phyloP scores from a whole-genome alignment of 2,888 invertebrate genomes.

The Ethmia dodecea region DNA sequence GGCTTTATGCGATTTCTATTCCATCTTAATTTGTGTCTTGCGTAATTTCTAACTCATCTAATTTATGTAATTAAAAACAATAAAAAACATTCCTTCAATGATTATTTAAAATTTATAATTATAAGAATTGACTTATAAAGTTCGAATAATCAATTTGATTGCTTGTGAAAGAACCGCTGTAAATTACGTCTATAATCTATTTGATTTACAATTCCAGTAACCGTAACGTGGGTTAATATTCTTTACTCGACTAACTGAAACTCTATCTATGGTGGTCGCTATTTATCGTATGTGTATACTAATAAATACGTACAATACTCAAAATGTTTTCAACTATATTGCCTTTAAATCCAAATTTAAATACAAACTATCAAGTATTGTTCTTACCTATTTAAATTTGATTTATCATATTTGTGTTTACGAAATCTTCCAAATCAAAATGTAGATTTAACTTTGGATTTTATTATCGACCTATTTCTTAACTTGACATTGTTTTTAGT shows the following conservation, averaged over 20 bases:
- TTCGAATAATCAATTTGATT: no score
- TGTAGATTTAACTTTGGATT: conserved; percentile 19
- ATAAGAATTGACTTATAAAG: no score
- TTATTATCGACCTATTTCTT: conserved; percentile 30
- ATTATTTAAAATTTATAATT: no score
- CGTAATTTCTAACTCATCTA: no score
- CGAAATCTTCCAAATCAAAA: conserved; percentile 28
- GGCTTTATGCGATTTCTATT: no score
- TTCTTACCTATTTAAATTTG: conserved; percentile 15
- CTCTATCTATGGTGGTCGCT: conserved; percentile 23
- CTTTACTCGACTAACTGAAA: conserved; percentile 29
- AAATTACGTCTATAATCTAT: no score
- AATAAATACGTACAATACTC: conserved; percentile 19
- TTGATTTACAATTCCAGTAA: no score
- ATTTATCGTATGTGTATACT: conserved; percentile 21
- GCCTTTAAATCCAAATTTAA: conserved; percentile 2
- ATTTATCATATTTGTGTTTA: conserved; percentile 24
- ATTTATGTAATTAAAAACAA: no score
- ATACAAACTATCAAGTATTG: conserved; percentile 13
- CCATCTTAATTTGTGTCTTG: no score
- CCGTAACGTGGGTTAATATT: no score
- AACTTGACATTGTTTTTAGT: conserved; percentile 22
- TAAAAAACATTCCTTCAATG: no score
- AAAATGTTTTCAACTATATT: conserved; percentile 20
- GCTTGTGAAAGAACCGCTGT: no score